Conservation (phyloP, 2,888 invertebrate species). For the Leucophenga maculata region DNA sequence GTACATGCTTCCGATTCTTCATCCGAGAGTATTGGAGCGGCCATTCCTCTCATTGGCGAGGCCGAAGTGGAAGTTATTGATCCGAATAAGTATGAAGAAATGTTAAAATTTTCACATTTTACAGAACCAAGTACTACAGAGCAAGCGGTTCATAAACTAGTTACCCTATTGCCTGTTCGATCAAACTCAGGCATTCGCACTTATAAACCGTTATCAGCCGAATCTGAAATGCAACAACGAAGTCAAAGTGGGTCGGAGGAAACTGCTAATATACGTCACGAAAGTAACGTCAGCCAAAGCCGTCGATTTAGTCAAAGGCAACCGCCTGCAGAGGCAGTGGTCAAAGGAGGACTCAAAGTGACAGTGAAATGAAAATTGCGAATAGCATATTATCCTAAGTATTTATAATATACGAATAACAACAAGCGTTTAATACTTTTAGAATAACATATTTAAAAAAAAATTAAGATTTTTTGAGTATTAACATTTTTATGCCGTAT, state of each 20-base stretch:
- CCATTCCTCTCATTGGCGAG: conserved; percentile 69
- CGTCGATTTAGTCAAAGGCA: conserved; percentile 51
- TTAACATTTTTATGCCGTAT: too few relatives aligned
- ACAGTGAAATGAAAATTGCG: conserved; percentile 52
- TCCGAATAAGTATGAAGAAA: conserved; percentile 72
- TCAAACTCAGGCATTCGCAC: conserved; percentile 86
- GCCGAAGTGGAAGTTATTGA: conserved; percentile 72
- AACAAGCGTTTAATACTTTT: too few relatives aligned
- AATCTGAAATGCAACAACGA: conserved; percentile 42
- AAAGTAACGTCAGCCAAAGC: conserved; percentile 55
- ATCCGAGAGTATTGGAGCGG: conserved; percentile 63
- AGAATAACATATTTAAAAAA: too few relatives aligned
- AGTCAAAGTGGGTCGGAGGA: conserved; percentile 42
- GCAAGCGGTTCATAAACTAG: conserved; percentile 71
- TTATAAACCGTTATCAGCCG: conserved; percentile 73
- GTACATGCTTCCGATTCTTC: conserved; percentile 53
- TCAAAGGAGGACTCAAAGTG: conserved; percentile 68
- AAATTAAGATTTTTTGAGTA: too few relatives aligned
- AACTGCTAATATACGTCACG: conserved; percentile 43
- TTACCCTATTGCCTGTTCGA: conserved; percentile 83
- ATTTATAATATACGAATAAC: too few relatives aligned
- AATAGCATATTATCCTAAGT: too few relatives aligned
- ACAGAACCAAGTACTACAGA: conserved; percentile 61
- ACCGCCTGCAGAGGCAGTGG: conserved; percentile 69
- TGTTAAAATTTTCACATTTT: conserved; percentile 68